Percentiles rank a stretch among this genome's conserved stretches.
Evolutionary conservation across 1,140 invertebrate genomes (phyloP).

Genomic region (Platorchestia sp.): DNA sequence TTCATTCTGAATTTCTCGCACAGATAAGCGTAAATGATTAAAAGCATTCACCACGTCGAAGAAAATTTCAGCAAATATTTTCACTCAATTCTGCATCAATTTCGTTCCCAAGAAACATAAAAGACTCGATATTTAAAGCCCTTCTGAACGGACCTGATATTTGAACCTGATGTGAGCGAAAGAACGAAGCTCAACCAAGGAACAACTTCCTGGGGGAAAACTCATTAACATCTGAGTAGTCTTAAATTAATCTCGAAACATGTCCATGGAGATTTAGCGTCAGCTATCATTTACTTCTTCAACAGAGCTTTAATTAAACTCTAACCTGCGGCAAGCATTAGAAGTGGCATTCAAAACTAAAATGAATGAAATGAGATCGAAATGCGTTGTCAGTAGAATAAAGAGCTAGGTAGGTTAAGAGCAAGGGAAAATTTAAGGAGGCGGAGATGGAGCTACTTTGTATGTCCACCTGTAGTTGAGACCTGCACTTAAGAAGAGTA

Average conservation of each 20-base stretch:
- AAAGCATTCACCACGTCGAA: background rate
- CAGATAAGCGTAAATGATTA: background rate
- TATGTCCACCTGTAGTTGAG: background rate
- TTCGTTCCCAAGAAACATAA: background rate
- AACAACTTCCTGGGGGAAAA: background rate
- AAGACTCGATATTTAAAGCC: background rate
- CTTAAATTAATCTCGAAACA: conserved; percentile 33
- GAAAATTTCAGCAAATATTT: background rate
- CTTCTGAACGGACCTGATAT: background rate
- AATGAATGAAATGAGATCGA: background rate
- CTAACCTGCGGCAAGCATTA: conserved; percentile 3
- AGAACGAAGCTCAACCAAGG: background rate
- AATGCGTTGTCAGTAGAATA: background rate
- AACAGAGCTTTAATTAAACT: conserved; percentile 26
- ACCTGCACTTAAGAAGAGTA: background rate
- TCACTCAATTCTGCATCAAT: background rate
- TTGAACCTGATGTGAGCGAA: background rate
- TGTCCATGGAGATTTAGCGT: background rate
- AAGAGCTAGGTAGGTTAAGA: background rate
- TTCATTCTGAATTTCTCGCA: too few species aligned
- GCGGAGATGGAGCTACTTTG: too few species aligned
- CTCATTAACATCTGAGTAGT: conserved; percentile 12
- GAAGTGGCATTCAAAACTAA: background rate
- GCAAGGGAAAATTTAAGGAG: background rate
- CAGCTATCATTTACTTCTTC: conserved; percentile 45